Percentiles rank a stretch among this genome's conserved stretches.
phyloP scores from a whole-genome alignment of 2,888 invertebrate species.

The Drosophila ustulata region DNA sequence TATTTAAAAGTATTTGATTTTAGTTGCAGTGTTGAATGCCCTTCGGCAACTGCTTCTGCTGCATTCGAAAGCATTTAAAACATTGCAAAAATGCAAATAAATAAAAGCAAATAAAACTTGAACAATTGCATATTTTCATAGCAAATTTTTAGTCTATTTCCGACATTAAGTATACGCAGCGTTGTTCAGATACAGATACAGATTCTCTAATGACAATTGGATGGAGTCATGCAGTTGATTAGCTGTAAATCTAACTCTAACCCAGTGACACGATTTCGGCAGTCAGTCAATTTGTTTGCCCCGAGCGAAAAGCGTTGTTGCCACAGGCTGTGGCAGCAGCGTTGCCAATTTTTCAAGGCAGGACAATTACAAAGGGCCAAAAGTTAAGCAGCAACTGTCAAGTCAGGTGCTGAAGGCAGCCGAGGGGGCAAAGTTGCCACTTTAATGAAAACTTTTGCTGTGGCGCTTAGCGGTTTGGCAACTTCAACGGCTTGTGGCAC shows the following conservation, averaged over 20 bases:
- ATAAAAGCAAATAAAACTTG: background rate
- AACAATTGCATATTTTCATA: background rate
- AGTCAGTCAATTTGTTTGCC: slow-evolving; percentile 30
- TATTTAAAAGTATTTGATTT: background rate
- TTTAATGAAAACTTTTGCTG: slow-evolving; percentile 75
- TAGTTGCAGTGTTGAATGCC: background rate
- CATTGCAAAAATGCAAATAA: background rate
- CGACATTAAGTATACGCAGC: too few relatives aligned
- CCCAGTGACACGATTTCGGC: slow-evolving; percentile 22
- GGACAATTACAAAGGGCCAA: slow-evolving; percentile 71
- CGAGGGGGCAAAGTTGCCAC: slow-evolving; percentile 41
- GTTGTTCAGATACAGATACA: background rate
- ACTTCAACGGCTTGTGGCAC: slow-evolving; percentile 29
- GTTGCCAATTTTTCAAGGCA: slow-evolving; percentile 61
- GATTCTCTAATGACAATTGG: background rate
- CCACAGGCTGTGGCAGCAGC: slow-evolving; percentile 21
- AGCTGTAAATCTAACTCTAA: slow-evolving; percentile 16
- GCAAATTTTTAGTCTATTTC: too few relatives aligned
- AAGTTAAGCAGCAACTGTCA: slow-evolving; percentile 62
- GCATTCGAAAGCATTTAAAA: background rate
- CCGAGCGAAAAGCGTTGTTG: slow-evolving; percentile 3
- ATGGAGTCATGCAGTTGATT: slow-evolving; percentile 12
- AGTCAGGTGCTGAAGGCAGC: slow-evolving; percentile 35
- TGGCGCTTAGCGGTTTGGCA: slow-evolving; percentile 72
- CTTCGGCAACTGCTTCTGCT: background rate